Percentiles rank a stretch among this genome's conserved stretches.
phyloP scores from a whole-genome alignment of 2,888 invertebrate species.

The Drosophila limbata region DNA sequence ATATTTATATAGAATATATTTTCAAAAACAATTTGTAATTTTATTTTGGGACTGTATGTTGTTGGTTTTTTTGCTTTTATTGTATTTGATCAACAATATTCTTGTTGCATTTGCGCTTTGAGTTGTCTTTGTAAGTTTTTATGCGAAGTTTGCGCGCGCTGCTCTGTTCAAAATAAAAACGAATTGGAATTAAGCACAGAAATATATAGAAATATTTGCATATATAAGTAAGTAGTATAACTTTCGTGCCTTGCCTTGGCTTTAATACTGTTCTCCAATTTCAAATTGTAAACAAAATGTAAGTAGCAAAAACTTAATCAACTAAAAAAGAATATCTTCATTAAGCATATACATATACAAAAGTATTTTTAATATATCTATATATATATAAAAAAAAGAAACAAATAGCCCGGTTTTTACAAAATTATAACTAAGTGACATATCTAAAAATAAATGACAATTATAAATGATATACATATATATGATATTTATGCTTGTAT shows the following conservation, averaged over 20 bases:
- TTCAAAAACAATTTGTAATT: conserved; percentile 71
- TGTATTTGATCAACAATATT: conserved; percentile 48
- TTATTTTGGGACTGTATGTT: conserved; percentile 19
- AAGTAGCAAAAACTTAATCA: conserved; percentile 67
- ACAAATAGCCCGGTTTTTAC: conserved; percentile 64
- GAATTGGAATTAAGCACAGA: conserved; percentile 72
- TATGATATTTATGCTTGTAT: conserved; percentile 39
- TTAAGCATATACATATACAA: conserved; percentile 41
- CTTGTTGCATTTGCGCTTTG: conserved; percentile 48
- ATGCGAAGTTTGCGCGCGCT: conserved; percentile 35
- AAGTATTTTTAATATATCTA: conserved; percentile 24
- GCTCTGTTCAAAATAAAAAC: conserved; percentile 50
- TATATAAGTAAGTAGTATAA: conserved; percentile 42
- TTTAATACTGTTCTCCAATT: conserved; percentile 79
- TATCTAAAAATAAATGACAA: conserved; percentile 55
- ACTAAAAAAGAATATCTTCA: conserved; percentile 50
- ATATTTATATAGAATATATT: conserved; percentile 17
- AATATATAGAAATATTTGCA: conserved; percentile 52
- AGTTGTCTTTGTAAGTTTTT: conserved; percentile 33
- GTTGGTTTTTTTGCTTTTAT: conserved; percentile 35
- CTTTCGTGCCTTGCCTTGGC: conserved; percentile 64
- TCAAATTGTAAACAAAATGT: conserved; percentile 69
- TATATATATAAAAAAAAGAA: conserved; percentile 16
- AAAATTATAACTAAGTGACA: conserved; percentile 61
- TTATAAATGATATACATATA: conserved; percentile 28